Evolutionary conservation across 2,113 vertebrate species (phyloP).

Genomic region (Silurus glanis): DNA sequence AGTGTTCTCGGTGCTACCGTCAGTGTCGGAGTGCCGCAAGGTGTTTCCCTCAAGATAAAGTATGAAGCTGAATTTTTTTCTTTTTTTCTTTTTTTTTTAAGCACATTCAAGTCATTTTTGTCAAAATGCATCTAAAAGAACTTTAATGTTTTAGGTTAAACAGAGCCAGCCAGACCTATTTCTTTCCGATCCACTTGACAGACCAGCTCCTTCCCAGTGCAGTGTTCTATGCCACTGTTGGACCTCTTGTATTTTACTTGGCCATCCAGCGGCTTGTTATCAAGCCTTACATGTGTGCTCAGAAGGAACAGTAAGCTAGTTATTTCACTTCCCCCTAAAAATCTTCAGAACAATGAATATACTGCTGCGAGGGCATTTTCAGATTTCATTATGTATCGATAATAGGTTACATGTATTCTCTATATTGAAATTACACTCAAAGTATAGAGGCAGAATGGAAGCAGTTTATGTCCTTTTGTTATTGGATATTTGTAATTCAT

Average conservation of each 20-base stretch:
- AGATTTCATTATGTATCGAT: background rate
- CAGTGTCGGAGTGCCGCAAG: slow-evolving; percentile 93
- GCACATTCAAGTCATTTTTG: background rate
- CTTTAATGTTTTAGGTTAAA: slow-evolving; percentile 79
- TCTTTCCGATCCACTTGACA: slow-evolving; percentile 96
- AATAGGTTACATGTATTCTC: background rate
- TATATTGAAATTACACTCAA: background rate
- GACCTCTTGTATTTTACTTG: slow-evolving; percentile 89
- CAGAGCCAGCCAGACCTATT: slow-evolving; percentile 96
- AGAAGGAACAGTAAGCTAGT: slow-evolving; percentile 91
- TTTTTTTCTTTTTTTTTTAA: background rate
- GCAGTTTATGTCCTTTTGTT: background rate
- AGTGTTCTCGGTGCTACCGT: slow-evolving; percentile 89
- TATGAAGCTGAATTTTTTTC: slow-evolving; percentile 65
- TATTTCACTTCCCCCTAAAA: background rate
- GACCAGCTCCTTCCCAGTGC: slow-evolving; percentile 96
- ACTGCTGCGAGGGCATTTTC: background rate
- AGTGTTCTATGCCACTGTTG: slow-evolving; percentile 94
- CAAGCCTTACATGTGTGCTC: slow-evolving; percentile 88
- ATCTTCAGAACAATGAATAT: background rate
- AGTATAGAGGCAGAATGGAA: background rate
- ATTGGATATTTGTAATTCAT: background rate
- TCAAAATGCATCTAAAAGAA: background rate
- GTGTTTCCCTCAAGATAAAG: slow-evolving; percentile 97
- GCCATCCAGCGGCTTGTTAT: slow-evolving; percentile 91